Evolutionary conservation across 2,888 invertebrate genomes (phyloP).

Genomic region (Meganola albula): DNA sequence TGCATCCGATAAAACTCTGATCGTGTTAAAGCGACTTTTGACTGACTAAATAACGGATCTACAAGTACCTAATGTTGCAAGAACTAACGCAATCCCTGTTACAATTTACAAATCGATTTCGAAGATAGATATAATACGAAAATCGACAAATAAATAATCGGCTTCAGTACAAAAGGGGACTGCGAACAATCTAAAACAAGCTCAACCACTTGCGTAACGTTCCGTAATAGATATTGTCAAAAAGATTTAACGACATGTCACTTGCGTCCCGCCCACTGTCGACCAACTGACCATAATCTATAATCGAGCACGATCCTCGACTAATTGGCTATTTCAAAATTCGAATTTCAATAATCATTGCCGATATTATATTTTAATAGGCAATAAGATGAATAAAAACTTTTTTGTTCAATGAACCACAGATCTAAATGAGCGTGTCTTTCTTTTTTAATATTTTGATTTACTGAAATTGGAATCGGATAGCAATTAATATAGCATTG

Average conservation of each 20-base stretch:
- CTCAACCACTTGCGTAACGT: conserved; percentile 19
- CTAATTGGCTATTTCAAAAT: conserved; percentile 64
- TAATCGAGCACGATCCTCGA: conserved; percentile 35
- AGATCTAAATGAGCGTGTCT: conserved; percentile 55
- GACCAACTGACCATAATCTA: conserved; percentile 34
- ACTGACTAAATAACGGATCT: too few relatives aligned
- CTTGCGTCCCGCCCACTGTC: conserved; percentile 44
- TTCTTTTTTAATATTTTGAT: conserved; percentile 60
- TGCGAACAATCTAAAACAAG: not conserved
- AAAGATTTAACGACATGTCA: conserved; percentile 52
- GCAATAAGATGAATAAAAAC: conserved; percentile 52
- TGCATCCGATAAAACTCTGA: too few relatives aligned
- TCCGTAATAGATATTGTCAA: conserved; percentile 38
- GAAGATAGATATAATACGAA: too few relatives aligned
- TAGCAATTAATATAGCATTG: conserved; percentile 62
- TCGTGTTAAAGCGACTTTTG: too few relatives aligned
- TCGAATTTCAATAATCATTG: conserved; percentile 65
- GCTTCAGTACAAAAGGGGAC: not conserved
- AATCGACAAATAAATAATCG: not conserved
- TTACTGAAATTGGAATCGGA: conserved; percentile 63
- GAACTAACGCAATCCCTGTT: too few relatives aligned
- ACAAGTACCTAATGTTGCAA: too few relatives aligned
- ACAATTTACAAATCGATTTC: too few relatives aligned
- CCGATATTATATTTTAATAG: conserved; percentile 65
- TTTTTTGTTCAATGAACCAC: conserved; percentile 45